Percentiles rank a stretch among this genome's conserved stretches.
These are phyloP conservation scores for Carettochelys insculpta DNA, from an alignment of 2,113 vertebrate species.

Conservation along the genomic window DNA sequence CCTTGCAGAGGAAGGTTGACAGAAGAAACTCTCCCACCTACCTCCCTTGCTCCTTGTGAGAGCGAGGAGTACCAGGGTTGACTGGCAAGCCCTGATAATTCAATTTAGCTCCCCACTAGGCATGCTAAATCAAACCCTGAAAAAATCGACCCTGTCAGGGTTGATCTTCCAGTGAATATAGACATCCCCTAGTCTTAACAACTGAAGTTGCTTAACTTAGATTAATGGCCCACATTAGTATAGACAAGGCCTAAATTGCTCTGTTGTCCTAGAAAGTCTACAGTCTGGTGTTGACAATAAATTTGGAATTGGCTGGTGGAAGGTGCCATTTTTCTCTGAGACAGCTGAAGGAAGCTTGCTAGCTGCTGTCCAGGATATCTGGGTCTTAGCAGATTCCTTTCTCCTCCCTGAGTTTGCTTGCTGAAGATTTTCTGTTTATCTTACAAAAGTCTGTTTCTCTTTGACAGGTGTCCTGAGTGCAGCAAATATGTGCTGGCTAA, in stretches of 20 bases:
- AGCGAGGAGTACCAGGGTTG: no score
- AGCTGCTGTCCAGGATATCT: slow-evolving; percentile 77
- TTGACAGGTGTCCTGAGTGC: slow-evolving; percentile 73
- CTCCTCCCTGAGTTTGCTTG: slow-evolving; percentile 64
- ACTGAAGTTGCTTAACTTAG: no score
- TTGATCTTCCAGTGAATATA: no score
- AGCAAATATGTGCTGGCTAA: slow-evolving; percentile 1
- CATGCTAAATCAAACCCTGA: no score
- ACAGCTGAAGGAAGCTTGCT: slow-evolving; percentile 76
- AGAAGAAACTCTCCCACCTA: no score
- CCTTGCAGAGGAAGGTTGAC: no score
- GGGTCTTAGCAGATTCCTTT: slow-evolving; percentile 72
- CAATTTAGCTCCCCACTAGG: no score
- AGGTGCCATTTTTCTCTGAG: slow-evolving; percentile 74
- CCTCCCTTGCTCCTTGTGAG: no score
- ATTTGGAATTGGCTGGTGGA: slow-evolving; percentile 67
- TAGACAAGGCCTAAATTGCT: background rate
- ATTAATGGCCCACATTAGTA: no score
- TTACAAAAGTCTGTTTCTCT: slow-evolving; percentile 69
- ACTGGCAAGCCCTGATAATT: no score
- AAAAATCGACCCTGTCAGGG: no score
- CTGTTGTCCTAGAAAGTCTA: slow-evolving; percentile 19
- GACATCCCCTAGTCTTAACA: no score
- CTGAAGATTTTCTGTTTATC: slow-evolving; percentile 73
- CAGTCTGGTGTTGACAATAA: slow-evolving; percentile 56